Evolutionary conservation across 2,113 vertebrate genomes (phyloP).

Genomic region (Rhinolophus ferrumequinum): DNA sequence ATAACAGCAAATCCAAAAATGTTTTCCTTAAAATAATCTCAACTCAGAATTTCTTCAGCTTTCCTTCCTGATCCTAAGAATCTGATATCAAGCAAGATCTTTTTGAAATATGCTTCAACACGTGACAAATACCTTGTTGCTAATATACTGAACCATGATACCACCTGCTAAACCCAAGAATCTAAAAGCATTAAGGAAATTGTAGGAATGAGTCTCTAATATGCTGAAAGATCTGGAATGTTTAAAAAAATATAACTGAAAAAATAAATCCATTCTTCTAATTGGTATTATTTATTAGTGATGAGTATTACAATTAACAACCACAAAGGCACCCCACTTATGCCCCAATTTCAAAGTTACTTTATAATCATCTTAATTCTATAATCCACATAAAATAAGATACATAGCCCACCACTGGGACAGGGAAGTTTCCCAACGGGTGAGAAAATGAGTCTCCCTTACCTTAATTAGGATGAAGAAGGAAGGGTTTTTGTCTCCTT

Average conservation of each 20-base stretch:
- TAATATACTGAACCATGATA: not conserved
- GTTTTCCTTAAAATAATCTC: constrained; percentile 22
- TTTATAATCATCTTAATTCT: constrained; percentile 43
- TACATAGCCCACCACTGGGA: not conserved
- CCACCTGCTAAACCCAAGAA: not conserved
- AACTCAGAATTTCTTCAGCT: not conserved
- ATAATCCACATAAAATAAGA: not conserved
- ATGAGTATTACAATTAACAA: not conserved
- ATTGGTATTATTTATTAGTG: not conserved
- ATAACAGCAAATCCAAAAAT: constrained; percentile 1
- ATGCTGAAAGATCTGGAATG: not conserved
- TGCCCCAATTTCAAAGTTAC: not conserved
- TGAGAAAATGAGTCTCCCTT: constrained; percentile 12
- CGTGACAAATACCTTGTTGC: not conserved
- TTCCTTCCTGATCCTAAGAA: not conserved
- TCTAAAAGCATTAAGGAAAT: not conserved
- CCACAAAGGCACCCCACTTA: not conserved
- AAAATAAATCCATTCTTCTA: not conserved
- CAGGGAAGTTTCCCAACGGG: not conserved
- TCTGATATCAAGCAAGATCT: not conserved
- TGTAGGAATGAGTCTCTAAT: not conserved
- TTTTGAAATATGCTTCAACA: constrained; percentile 1
- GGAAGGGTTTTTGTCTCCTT: not conserved
- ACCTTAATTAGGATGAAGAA: not conserved
- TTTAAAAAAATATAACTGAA: constrained; percentile 9